Base-by-base conservation (phyloP, 2,888 invertebrate genomes). In the Listrodromus nycthemerus region DNA sequence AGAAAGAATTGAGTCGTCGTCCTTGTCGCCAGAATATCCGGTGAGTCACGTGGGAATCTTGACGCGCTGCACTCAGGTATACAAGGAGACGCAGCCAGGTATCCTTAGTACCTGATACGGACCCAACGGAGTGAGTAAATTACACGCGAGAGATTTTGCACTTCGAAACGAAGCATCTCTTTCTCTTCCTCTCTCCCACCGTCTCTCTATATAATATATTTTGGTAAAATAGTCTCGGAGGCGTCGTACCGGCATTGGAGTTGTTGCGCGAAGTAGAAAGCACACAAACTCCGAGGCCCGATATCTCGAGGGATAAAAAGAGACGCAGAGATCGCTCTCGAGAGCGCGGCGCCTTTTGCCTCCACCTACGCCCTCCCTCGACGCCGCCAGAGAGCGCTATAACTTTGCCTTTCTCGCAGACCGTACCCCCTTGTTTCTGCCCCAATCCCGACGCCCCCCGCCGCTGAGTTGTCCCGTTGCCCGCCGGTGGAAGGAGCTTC, bases 401-500 rank as follows among this genome's bases (percentile, higher is more conserved):
- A 71, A 85, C 74, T 84, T 83, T 78, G 74, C 63, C 82, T 70
- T 86, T 13, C 80, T 71, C 79, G 58, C 58, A 27, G 58, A 24
- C 58, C 27, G 16, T 58, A 24, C 58, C 58, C 58, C 27, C 58
- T 58, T 24, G 4, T 24, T 27, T 4, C 58, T 13, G 27, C 24
- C 70, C 71, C 67, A 82, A 65, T 67, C 71, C 67, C 45, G 37
- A 30, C 41, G 52, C 3, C 10, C 33, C 67, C 55, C 41, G 55
- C 74, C 82, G 55, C 63, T 79, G 37, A 37, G 37, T 37, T 37
- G 65, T 82, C 67, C 79, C 78, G 82, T 74, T 82, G 79, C n/a
- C 73, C 67, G 58, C 61, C 58, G 58, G 61, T 45, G 52, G 55
- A 50, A 33, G 65, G 58, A 73, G 89, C 91, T 89, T 89, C 90